phyloP scores from a whole-genome alignment of 2,797 vertebrate species.

The Galaxias olidus region DNA sequence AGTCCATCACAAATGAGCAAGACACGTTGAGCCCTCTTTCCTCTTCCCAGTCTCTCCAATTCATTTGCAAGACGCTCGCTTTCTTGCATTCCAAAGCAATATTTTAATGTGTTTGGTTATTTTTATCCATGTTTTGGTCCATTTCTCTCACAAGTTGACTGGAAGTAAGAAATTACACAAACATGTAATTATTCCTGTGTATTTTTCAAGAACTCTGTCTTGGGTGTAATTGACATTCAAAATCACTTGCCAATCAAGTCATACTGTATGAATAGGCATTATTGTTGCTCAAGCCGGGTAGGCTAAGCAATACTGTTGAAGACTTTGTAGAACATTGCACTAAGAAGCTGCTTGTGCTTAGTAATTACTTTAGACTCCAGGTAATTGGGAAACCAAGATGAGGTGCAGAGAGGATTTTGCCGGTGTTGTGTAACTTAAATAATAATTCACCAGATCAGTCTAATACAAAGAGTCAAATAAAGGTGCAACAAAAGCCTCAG shows the following conservation, averaged over 20 bases:
- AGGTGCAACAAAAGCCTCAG: slow-evolving; percentile 63
- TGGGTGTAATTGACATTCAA: slow-evolving; percentile 50
- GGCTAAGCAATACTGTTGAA: slow-evolving; percentile 46
- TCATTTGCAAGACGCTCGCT: slow-evolving; percentile 61
- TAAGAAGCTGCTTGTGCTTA: slow-evolving; percentile 57
- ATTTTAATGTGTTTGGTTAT: slow-evolving; percentile 33
- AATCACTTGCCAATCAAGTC: slow-evolving; percentile 57
- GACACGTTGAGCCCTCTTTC: slow-evolving; percentile 68
- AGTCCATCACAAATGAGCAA: slow-evolving; percentile 72
- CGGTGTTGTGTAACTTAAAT: slow-evolving; percentile 69
- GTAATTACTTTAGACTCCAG: slow-evolving; percentile 51
- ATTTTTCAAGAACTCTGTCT: slow-evolving; percentile 43
- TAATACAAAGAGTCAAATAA: slow-evolving; percentile 67
- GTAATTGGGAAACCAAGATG: slow-evolving; percentile 55
- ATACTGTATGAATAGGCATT: slow-evolving; percentile 31
- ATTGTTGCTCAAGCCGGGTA: slow-evolving; percentile 9
- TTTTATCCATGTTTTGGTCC: slow-evolving; percentile 51
- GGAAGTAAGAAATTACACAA: slow-evolving; percentile 44
- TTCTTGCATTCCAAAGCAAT: slow-evolving; percentile 48
- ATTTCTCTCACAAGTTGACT: slow-evolving; percentile 43
- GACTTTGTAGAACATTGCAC: slow-evolving; percentile 49
- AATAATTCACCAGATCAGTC: slow-evolving; percentile 78
- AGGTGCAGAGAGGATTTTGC: slow-evolving; percentile 57
- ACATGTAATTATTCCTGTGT: slow-evolving; percentile 36
- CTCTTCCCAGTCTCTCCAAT: slow-evolving; percentile 63